Base-by-base conservation (phyloP, 2,113 vertebrate genomes). In the Chamaea fasciata region DNA sequence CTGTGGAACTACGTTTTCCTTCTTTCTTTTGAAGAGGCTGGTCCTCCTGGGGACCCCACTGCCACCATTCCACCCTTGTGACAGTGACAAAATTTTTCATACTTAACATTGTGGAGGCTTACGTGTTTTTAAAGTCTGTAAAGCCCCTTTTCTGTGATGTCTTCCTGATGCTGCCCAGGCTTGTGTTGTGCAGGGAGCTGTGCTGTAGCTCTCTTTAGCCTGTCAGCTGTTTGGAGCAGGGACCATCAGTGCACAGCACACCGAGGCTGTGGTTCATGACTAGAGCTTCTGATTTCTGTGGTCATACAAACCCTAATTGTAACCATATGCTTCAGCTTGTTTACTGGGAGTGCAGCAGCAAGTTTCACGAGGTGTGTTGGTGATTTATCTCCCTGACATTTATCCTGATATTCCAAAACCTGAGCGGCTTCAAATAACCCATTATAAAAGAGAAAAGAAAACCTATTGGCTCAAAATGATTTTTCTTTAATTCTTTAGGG, bases 351-450 rank as follows among this genome's bases (percentile, higher is more conserved):
- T 24, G 31, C 70, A 64, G 62, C 78, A 71, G 60, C 75, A 47
- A 89, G 67, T 87, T 94, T 95, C 94, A 94, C 1, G 82, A 95
- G 90, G 90, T 96, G 92, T 93, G 85, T 7, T 64, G 82, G 56
- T 92, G 93, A 96, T 95, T 95, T 96, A 83, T 94, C 87, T 87
- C 85, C 23, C 27, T 93, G 95, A 90, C 90, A 68, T 92, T 96
- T 94, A 92, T 92, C 44, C 69, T 96, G 84, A 89, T 96, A 94
- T 63, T 89, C 69, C 52, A 87, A 92, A 96, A 82, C 92, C 87
- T 94, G 47, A 95, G 17, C 24, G 67, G 69, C 81, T 95, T 92
- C 87, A 92, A 87, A 79, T 94, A 91, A 82, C 53, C 74, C 30
- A 5, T 57, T 78, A 89, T 80, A 49, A 53, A 86, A 74, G 27